Evolutionary conservation across 2,113 vertebrate genomes (phyloP).

Genomic region (Falcunculus frontatus): DNA sequence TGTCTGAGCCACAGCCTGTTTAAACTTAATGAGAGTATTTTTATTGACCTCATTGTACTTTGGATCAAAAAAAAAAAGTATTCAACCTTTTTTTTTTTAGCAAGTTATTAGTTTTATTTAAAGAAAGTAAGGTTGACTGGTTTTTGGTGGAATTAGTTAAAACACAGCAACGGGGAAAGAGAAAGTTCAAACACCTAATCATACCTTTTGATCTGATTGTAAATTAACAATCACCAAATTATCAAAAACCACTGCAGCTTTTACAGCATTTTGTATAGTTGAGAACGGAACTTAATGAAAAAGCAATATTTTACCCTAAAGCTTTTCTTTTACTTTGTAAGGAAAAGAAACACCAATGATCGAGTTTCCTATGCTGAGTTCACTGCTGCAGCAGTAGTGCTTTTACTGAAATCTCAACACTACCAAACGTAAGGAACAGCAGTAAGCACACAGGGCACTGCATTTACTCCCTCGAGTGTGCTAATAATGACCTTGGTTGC

Average conservation of each 20-base stretch:
- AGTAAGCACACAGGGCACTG: not conserved
- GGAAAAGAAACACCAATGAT: not conserved
- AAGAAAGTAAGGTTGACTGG: not conserved
- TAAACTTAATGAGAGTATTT: not conserved
- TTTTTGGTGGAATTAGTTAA: not conserved
- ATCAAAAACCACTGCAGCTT: not conserved
- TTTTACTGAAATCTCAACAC: not conserved
- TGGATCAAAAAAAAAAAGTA: not conserved
- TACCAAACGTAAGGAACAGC: not conserved
- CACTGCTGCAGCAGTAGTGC: not conserved
- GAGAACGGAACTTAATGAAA: not conserved
- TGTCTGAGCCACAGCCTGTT: not conserved
- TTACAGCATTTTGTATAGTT: not conserved
- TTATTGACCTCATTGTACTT: not conserved
- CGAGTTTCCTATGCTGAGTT: not conserved
- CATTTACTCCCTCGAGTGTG: not conserved
- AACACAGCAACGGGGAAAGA: not conserved
- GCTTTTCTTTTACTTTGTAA: not conserved
- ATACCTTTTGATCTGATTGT: conserved; percentile 30
- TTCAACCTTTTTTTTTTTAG: not conserved
- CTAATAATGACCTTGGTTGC: not conserved
- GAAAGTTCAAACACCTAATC: not conserved
- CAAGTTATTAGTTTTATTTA: not conserved
- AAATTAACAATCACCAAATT: conserved; percentile 2
- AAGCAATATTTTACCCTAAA: not conserved